Evolutionary conservation across 2,113 vertebrate genomes (phyloP).

Genomic region (Coregonus clupeaformis): DNA sequence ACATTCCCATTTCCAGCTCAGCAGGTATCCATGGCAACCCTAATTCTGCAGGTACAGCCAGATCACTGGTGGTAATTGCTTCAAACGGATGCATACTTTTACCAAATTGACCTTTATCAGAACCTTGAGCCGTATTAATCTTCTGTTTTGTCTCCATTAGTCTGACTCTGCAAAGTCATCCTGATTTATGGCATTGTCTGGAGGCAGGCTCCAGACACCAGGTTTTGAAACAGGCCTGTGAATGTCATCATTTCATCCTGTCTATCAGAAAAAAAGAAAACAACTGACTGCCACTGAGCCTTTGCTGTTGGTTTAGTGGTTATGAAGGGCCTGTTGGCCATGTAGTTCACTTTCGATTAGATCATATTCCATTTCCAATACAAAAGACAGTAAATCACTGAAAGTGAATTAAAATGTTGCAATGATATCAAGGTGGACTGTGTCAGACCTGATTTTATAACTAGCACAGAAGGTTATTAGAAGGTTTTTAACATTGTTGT

Average conservation of each 20-base stretch:
- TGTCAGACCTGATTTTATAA: no score
- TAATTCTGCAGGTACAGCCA: slow-evolving; percentile 67
- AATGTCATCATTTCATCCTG: slow-evolving; percentile 53
- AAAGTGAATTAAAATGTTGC: no score
- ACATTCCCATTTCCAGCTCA: slow-evolving; percentile 59
- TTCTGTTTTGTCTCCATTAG: slow-evolving; percentile 67
- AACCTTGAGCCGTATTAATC: slow-evolving; percentile 75
- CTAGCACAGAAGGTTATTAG: no score
- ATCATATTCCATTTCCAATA: no score
- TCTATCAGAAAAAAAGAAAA: slow-evolving; percentile 31
- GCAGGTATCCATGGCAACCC: slow-evolving; percentile 72
- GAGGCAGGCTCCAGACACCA: slow-evolving; percentile 54
- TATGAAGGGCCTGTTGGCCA: neutral
- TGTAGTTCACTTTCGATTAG: neutral
- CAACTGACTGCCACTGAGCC: slow-evolving; percentile 24
- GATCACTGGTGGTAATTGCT: slow-evolving; percentile 70
- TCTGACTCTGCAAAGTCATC: slow-evolving; percentile 57
- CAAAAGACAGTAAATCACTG: no score
- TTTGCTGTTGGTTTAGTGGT: slow-evolving; percentile 26
- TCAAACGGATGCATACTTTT: slow-evolving; percentile 79
- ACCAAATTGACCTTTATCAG: slow-evolving; percentile 78
- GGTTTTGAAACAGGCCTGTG: slow-evolving; percentile 39
- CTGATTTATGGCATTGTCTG: slow-evolving; percentile 64
- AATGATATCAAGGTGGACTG: no score
- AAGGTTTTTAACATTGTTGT: no score